A percentile compares a stretch with the other conserved stretches of the same genome.
Evolutionary conservation across 1,140 invertebrate species (phyloP).

Genomic region (Calephelis nemesis): DNA sequence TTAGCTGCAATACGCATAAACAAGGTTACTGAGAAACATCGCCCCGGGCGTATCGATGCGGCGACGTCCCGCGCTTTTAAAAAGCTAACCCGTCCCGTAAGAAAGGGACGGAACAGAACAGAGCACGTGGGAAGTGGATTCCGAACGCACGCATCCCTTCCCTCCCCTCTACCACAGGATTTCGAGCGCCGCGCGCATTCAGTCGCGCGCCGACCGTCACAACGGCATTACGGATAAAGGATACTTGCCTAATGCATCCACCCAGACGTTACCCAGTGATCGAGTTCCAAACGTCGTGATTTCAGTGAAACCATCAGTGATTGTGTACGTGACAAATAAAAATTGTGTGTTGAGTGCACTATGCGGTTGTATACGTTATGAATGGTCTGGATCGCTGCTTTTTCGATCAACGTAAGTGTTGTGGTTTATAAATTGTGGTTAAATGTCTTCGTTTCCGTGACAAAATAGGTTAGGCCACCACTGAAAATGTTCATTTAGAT

Average conservation of each 20-base stretch:
- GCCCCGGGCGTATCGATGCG: slow-evolving; percentile 67
- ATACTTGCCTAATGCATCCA: slow-evolving; percentile 44
- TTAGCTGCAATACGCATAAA: slow-evolving; percentile 70
- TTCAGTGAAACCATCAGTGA: slow-evolving; percentile 59
- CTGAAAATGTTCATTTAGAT: neutral
- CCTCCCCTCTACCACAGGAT: slow-evolving; percentile 35
- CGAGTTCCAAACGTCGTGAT: slow-evolving; percentile 67
- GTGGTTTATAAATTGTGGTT: slow-evolving; percentile 38
- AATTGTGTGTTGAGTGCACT: slow-evolving; percentile 69
- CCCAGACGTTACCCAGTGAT: slow-evolving; percentile 68
- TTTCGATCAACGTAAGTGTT: slow-evolving; percentile 77
- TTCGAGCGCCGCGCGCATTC: slow-evolving; percentile 61
- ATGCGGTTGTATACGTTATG: slow-evolving; percentile 74
- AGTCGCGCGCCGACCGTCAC: slow-evolving; percentile 72
- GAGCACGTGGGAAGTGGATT: slow-evolving; percentile 76
- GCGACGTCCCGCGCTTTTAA: slow-evolving; percentile 63
- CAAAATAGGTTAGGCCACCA: slow-evolving; percentile 2
- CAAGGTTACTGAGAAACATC: slow-evolving; percentile 62
- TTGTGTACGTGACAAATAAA: slow-evolving; percentile 61
- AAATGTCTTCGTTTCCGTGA: slow-evolving; percentile 16
- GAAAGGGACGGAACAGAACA: slow-evolving; percentile 66
- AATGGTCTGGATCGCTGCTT: slow-evolving; percentile 77
- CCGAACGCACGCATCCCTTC: slow-evolving; percentile 73
- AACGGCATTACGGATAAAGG: slow-evolving; percentile 48
- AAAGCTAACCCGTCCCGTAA: slow-evolving; percentile 74